phyloP scores from a whole-genome alignment of 2,797 vertebrate species.

The Microhierax caerulescens region DNA sequence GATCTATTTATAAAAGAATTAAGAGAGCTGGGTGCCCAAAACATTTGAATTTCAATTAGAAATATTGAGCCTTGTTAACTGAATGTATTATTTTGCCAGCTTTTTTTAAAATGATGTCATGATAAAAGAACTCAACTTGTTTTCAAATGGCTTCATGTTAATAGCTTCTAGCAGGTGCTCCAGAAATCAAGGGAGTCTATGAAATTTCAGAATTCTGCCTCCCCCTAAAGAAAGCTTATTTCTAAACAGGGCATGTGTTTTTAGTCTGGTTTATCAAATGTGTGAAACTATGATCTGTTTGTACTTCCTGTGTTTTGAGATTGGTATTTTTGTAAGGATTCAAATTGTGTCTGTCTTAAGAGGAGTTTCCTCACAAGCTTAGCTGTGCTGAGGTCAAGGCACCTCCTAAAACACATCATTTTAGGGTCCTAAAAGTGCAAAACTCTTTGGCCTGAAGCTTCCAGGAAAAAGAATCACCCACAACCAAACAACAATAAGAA shows the following conservation, averaged over 20 bases:
- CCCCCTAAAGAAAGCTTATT: background rate
- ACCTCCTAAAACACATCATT: background rate
- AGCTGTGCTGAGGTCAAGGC: background rate
- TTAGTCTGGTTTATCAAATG: slow-evolving; percentile 20
- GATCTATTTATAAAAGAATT: slow-evolving; percentile 16
- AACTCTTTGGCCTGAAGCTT: background rate
- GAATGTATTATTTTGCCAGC: slow-evolving; percentile 15
- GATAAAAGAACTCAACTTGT: slow-evolving; percentile 35
- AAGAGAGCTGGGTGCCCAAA: background rate
- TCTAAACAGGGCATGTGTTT: background rate
- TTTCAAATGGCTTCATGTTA: slow-evolving; percentile 30
- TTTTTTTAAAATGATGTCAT: background rate
- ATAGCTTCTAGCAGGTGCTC: slow-evolving; percentile 37
- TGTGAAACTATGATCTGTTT: slow-evolving; percentile 40
- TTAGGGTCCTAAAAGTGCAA: background rate
- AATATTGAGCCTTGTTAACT: background rate
- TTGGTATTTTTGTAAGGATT: slow-evolving; percentile 13
- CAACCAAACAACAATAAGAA: background rate
- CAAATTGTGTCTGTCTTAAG: background rate
- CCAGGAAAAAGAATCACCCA: background rate
- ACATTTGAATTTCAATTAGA: slow-evolving; percentile 24
- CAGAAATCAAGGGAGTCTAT: background rate
- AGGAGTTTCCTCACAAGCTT: background rate
- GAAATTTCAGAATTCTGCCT: background rate
- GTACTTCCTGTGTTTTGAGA: slow-evolving; percentile 35